Evolutionary conservation across 2,888 invertebrate species (phyloP).

Genomic region (Charanyca ferruginea): DNA sequence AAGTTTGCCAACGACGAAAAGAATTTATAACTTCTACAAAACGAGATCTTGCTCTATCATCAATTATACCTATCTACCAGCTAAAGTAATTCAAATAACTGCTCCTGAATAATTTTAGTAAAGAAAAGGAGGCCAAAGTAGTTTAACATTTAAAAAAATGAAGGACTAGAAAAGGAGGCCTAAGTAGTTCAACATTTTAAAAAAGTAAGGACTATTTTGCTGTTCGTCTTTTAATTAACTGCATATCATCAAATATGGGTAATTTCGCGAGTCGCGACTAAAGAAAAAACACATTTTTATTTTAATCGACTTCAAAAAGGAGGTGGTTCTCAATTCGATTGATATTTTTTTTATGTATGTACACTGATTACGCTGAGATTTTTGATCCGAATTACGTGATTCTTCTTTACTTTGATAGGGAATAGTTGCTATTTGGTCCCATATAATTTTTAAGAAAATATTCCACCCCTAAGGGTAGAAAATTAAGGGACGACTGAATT

Average conservation of each 20-base stretch:
- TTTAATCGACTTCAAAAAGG: too few relatives aligned
- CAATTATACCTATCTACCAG: conserved; percentile 61
- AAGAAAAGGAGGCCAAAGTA: conserved; percentile 10
- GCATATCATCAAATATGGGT: conserved; percentile 7
- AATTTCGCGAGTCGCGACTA: conserved; percentile 9
- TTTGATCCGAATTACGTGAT: too few relatives aligned
- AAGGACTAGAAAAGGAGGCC: background rate
- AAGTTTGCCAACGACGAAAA: conserved; percentile 69
- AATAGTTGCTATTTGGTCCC: too few relatives aligned
- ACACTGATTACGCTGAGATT: too few relatives aligned
- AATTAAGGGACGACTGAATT: too few relatives aligned
- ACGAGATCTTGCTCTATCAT: conserved; percentile 66
- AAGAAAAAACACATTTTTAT: conserved; percentile 13
- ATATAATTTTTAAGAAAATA: too few relatives aligned
- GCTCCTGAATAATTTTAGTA: conserved; percentile 31
- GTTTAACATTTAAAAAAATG: conserved; percentile 22
- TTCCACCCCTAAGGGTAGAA: too few relatives aligned
- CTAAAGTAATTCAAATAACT: conserved; percentile 39
- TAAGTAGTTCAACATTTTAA: conserved; percentile 15
- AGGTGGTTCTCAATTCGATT: too few relatives aligned
- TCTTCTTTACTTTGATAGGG: too few relatives aligned
- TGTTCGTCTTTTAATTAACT: conserved; percentile 37
- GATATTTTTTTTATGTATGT: too few relatives aligned
- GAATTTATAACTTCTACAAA: conserved; percentile 71
- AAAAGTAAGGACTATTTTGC: conserved; percentile 13